Conservation (phyloP, 2,888 invertebrate species). For the Ommatoiulus sabulosus region DNA sequence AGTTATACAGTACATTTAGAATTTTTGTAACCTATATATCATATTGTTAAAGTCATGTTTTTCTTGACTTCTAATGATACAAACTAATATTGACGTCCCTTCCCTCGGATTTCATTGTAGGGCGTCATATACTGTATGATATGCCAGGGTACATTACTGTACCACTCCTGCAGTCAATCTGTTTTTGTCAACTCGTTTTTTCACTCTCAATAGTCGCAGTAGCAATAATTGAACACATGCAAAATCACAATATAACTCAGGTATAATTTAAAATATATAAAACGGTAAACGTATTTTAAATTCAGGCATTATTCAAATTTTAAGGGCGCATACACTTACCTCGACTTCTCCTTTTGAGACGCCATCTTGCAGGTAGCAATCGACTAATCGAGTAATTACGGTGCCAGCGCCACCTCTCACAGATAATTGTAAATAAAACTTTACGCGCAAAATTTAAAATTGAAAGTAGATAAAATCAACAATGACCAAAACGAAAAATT, state of each 20-base stretch:
- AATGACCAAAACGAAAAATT: neutral
- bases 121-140: too few species aligned
- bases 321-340: neutral
- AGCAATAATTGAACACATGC: neutral
- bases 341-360: neutral
- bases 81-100: too few species aligned
- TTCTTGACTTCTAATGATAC: too few species aligned
- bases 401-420: neutral
- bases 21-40: too few species aligned
- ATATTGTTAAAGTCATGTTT: too few species aligned
- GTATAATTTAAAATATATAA: neutral
- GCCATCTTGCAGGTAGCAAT: neutral
- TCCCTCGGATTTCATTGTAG: too few species aligned
- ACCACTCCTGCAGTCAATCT: too few species aligned
- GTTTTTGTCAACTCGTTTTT: too few species aligned
- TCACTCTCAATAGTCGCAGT: neutral
- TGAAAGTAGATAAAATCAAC: too few species aligned
- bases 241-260: neutral
- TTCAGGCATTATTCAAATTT: neutral
- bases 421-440: neutral
- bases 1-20: too few species aligned
- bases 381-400: neutral
- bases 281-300: too few species aligned
- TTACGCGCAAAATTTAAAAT: neutral
- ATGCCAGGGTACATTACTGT: too few species aligned